phyloP scores from a whole-genome alignment of 2,888 invertebrate genomes.

The Papilio protenor region DNA sequence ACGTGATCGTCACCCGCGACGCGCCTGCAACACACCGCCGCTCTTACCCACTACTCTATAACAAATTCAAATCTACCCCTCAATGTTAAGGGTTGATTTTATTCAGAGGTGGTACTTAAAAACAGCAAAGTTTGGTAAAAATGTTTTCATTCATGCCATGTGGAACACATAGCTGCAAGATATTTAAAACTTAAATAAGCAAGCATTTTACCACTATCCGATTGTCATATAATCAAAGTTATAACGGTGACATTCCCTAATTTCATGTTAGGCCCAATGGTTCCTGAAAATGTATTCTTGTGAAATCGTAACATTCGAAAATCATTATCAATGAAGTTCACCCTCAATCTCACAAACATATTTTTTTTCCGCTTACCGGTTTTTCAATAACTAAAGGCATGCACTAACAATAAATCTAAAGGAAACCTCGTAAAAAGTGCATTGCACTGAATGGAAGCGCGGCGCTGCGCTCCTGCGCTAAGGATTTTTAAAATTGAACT shows the following conservation, averaged over 20 bases:
- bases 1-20: conserved; percentile 81
- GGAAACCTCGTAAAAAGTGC: conserved; percentile 11
- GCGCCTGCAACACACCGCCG: conserved; percentile 61
- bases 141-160: neutral
- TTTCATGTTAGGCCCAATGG: too few relatives aligned
- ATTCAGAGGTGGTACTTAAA: too few relatives aligned
- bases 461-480: neutral
- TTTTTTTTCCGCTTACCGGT: neutral
- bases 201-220: too few relatives aligned
- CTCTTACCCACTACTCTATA: neutral
- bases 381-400: neutral
- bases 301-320: too few relatives aligned
- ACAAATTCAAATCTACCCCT: too few relatives aligned
- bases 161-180: neutral
- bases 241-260: too few relatives aligned
- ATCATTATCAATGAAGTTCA: too few relatives aligned
- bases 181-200: too few relatives aligned
- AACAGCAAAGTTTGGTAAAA: neutral
- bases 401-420: conserved; percentile 17
- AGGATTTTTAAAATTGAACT: neutral
- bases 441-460: conserved; percentile 3
- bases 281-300: too few relatives aligned
- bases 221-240: too few relatives aligned
- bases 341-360: neutral
- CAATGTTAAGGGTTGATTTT: too few relatives aligned